Evolutionary conservation across 53 echinoderm and acorn worm genomes (phyloP), one percentile per base, ranked within the genome.

Genomic region (Luidia sarsii): DNA sequence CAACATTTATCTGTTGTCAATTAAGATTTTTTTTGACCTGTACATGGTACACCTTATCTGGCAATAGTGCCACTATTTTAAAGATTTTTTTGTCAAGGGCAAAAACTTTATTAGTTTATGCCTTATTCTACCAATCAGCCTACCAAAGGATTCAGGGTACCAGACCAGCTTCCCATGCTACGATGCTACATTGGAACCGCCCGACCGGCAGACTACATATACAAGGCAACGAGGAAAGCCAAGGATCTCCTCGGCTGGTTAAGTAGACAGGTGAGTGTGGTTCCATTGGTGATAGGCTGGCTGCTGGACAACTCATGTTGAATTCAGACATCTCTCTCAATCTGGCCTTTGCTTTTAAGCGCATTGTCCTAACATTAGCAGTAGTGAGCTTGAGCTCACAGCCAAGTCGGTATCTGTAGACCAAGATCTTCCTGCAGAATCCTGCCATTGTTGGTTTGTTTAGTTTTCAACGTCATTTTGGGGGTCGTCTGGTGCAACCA

Each of bases 151-250:
- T 23, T 71, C 71, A 54, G 21, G 19, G 36, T 35, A 23, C 80
- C 85, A 23, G 59, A 65, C 15, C 15, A 9, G 14, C 29, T 67
- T 54, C 92, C 92, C 18, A 50, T 56, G 8, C 50, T 91, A 57
- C 80, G 88, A 61, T 91, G 92, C 33, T 88, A 80, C 46, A 43
- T 88, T n/a, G 84, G 88, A n/a, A 84, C 80, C 33, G 85, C 85
- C 24, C 11, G 45, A 20, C 83, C 68, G 11, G 61, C 88, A 60
- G 85, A 88, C 22, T 88, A 74, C 63, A n/a, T n/a, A n/a, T n/a
- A n/a, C n/a, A 30, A 27, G 15, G 82, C 84, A 18, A 38, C 34
- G 32, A 65, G 71, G 20, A 64, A 39, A 27, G 35, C 71, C 4
- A 80, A 65, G 57, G 62, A 62, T 62, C 63, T 92, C 6, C 81